Conservation (phyloP, 2,797 vertebrate genomes). For the Gymnodraco acuticeps region DNA sequence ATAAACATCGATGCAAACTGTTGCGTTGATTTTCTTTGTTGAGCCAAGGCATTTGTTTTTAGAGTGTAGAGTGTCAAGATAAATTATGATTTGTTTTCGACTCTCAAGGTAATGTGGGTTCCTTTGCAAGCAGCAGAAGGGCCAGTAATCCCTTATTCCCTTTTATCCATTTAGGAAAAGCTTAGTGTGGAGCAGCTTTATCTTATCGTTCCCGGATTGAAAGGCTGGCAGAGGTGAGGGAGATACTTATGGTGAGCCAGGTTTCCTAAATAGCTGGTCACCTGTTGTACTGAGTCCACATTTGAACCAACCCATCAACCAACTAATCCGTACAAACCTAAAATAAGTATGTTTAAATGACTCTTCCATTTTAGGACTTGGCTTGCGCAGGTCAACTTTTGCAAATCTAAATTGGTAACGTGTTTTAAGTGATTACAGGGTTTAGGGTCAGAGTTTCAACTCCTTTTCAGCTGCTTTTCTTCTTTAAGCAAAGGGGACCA, state of each 20-base stretch:
- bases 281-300: neutral
- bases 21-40: no score
- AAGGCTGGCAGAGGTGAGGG: slow-evolving; percentile 53
- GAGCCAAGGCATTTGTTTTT: no score
- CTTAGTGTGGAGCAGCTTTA: slow-evolving; percentile 73
- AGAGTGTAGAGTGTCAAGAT: no score
- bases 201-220: slow-evolving; percentile 51
- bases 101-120: slow-evolving; percentile 15
- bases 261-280: slow-evolving; percentile 39
- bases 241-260: slow-evolving; percentile 22
- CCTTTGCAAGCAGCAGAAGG: slow-evolving; percentile 49
- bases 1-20: no score
- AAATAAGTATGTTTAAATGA: slow-evolving; percentile 34
- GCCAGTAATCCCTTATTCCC: slow-evolving; percentile 50
- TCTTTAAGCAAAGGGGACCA: neutral
- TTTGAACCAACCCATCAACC: neutral
- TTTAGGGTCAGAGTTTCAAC: neutral
- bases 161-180: slow-evolving; percentile 67
- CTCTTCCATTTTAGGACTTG: slow-evolving; percentile 5
- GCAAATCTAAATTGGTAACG: neutral
- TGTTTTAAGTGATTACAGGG: neutral
- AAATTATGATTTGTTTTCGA: slow-evolving; percentile 27
- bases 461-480: neutral
- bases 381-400: neutral
- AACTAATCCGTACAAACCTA: slow-evolving; percentile 31